A percentile compares a stretch with the other conserved stretches of the same genome.
Evolutionary conservation across 2,888 invertebrate genomes (phyloP).

Genomic region (Diadromus collaris): DNA sequence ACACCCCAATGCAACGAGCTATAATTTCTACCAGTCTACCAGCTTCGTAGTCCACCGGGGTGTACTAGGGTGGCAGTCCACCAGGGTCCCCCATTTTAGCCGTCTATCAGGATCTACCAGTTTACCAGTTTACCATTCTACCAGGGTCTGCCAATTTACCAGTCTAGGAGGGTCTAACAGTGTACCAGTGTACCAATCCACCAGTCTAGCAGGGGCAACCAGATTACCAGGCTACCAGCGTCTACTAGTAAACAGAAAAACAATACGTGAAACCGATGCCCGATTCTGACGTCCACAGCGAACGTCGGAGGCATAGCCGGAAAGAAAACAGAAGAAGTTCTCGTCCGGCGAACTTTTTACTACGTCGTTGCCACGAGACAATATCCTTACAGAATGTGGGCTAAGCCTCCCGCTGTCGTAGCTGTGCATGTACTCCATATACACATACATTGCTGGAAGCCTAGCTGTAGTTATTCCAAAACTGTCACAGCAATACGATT

Average conservation of each 20-base stretch:
- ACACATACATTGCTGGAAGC: not conserved
- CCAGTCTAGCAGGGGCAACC: no score
- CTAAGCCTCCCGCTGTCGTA: constrained; percentile 23
- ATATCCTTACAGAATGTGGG: constrained; percentile 47
- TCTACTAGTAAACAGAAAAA: constrained; percentile 2
- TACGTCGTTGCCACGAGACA: constrained; percentile 35
- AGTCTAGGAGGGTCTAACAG: no score
- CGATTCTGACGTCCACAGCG: not conserved
- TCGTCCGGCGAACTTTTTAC: constrained; percentile 40
- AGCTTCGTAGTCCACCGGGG: no score
- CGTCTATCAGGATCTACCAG: no score
- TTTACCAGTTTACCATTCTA: no score
- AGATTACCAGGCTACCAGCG: not conserved
- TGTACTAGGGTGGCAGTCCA: no score
- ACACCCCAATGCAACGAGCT: no score
- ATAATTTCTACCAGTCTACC: no score
- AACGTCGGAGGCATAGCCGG: not conserved
- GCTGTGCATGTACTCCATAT: not conserved
- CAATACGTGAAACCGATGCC: not conserved
- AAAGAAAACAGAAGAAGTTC: constrained; percentile 3
- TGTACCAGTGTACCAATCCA: no score
- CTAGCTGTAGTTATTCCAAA: not conserved
- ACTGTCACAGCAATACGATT: not conserved
- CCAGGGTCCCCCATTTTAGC: no score
- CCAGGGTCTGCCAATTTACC: no score